Evolutionary conservation across 2,113 vertebrate genomes (phyloP).

Genomic region (Rhabdomys dilectus): DNA sequence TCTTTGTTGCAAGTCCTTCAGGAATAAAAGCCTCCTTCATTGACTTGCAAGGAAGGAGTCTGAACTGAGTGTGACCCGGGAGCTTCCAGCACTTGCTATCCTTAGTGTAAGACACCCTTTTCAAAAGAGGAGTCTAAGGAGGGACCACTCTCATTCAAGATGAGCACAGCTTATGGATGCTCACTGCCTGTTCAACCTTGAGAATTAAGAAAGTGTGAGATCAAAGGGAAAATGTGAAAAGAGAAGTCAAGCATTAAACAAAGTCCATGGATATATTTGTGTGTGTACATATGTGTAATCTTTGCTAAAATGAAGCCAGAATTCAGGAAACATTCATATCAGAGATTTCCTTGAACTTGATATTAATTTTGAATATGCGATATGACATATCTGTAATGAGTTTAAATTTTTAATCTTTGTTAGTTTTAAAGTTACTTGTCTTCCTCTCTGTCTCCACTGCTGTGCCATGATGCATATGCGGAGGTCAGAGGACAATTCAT

Average conservation of each 20-base stretch:
- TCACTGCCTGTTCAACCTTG: background rate
- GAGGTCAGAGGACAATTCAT: background rate
- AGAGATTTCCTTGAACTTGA: slow-evolving; percentile 15
- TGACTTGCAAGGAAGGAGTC: background rate
- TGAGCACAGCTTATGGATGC: background rate
- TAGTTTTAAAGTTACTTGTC: background rate
- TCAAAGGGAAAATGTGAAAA: background rate
- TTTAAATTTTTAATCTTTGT: background rate
- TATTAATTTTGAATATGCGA: slow-evolving; percentile 1
- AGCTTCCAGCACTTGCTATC: background rate
- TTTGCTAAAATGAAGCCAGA: slow-evolving; percentile 10
- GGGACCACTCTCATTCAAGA: background rate
- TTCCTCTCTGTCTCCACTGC: background rate
- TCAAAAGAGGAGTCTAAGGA: background rate
- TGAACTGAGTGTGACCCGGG: background rate
- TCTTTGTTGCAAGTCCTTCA: slow-evolving; percentile 12
- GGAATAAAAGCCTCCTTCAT: slow-evolving; percentile 7
- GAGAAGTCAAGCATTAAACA: background rate
- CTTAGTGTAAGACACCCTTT: background rate
- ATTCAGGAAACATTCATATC: slow-evolving; percentile 27
- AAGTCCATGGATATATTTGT: background rate
- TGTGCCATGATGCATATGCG: no score
- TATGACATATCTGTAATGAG: background rate
- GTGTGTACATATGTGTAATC: background rate
- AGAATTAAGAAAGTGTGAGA: background rate